Conservation (phyloP, 2,113 vertebrate species). For the Stigmatopora nigra region DNA sequence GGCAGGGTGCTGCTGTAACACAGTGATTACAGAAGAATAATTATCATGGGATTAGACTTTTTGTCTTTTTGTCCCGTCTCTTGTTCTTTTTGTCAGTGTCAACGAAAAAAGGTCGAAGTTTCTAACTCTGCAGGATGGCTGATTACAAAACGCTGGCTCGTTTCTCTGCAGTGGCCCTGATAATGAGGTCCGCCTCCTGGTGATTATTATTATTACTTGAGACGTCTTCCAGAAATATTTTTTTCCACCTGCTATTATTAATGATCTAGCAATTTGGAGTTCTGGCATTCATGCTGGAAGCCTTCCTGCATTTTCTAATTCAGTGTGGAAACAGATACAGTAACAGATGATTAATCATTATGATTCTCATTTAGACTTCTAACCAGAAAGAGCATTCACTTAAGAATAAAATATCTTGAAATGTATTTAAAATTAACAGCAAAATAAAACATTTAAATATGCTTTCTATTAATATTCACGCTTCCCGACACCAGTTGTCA, state of each 20-base stretch:
- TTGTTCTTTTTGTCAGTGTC: background rate
- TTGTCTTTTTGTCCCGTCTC: background rate
- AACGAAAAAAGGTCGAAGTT: constrained; percentile 18
- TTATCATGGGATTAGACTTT: background rate
- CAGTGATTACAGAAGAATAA: background rate
- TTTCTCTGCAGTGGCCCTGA: constrained; percentile 16
- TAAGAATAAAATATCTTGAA: background rate
- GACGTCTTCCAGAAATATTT: background rate
- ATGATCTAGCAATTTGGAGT: background rate
- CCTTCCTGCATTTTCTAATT: background rate
- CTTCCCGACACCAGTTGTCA: constrained; percentile 19
- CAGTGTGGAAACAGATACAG: background rate
- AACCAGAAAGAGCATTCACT: background rate
- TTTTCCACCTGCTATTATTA: background rate
- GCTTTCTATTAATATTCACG: constrained; percentile 8
- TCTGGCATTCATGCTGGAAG: background rate
- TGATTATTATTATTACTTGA: constrained; percentile 10
- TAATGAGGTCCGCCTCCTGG: constrained; percentile 17
- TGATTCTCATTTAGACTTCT: background rate
- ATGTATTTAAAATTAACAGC: background rate
- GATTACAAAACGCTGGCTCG: constrained; percentile 40
- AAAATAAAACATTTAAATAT: background rate
- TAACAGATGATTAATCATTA: background rate
- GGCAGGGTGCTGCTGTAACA: background rate
- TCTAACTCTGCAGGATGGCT: constrained; percentile 29